Evolutionary conservation across 2,113 vertebrate genomes (phyloP).

Genomic region (Prunella himalayana): DNA sequence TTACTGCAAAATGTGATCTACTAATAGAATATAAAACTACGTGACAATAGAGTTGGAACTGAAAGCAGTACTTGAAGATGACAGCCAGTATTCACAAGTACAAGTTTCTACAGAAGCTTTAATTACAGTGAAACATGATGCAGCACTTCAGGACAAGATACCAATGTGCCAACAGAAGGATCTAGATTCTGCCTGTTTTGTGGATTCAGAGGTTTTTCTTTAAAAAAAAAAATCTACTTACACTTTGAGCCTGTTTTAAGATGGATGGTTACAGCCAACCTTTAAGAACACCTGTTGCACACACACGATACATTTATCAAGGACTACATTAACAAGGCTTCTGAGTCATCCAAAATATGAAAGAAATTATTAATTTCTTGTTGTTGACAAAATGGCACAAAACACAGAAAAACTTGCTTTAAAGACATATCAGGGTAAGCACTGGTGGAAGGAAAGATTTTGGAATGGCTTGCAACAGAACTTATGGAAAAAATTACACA

Average conservation of each 20-base stretch:
- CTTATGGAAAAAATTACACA: not conserved
- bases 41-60: not conserved
- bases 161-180: accelerated
- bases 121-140: not conserved
- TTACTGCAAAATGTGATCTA: not conserved
- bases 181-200: not conserved
- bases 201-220: not conserved
- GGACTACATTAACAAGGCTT: not conserved
- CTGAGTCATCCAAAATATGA: not conserved
- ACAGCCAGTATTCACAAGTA: not conserved
- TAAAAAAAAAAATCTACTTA: not conserved
- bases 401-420: not conserved
- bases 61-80: not conserved
- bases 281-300: not conserved
- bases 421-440: not conserved
- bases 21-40: not conserved
- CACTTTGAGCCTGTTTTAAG: not conserved
- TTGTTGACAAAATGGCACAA: not conserved
- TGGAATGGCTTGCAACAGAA: not conserved
- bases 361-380: not conserved
- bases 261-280: not conserved
- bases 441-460: not conserved
- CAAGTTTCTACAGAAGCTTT: not conserved
- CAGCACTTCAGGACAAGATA: not conserved
- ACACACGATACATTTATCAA: not conserved